phyloP scores from a whole-genome alignment of 2,113 vertebrate genomes.

The Aythya baeri region DNA sequence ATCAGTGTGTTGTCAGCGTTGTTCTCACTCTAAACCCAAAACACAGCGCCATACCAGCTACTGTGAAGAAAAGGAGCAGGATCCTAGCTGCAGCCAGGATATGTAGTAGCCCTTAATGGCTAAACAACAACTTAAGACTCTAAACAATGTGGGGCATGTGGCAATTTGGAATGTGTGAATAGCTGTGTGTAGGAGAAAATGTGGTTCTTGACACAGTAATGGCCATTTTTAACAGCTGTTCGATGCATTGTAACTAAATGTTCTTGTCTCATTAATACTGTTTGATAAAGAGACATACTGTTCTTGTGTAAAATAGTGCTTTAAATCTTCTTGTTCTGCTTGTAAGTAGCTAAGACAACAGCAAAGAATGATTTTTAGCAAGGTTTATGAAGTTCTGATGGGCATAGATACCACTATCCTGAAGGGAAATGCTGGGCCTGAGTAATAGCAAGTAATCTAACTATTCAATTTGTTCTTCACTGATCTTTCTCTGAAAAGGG shows the following conservation, averaged over 20 bases:
- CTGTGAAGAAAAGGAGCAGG: background rate
- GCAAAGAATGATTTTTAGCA: background rate
- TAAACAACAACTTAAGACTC: background rate
- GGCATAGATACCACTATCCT: accelerated
- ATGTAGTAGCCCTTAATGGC: background rate
- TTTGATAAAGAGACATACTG: background rate
- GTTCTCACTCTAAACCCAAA: background rate
- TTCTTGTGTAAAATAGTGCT: background rate
- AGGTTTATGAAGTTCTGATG: background rate
- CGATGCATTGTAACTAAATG: background rate
- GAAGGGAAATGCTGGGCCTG: background rate
- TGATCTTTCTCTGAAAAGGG: background rate
- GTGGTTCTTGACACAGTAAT: background rate
- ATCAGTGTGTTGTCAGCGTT: background rate
- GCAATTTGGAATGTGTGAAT: background rate
- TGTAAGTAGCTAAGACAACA: background rate
- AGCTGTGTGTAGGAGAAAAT: background rate
- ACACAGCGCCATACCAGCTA: background rate
- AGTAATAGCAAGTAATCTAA: background rate
- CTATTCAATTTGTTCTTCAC: background rate
- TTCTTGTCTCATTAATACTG: background rate
- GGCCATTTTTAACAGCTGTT: background rate
- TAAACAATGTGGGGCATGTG: background rate
- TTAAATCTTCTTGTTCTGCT: background rate
- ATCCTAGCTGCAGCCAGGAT: background rate